Conservation (phyloP, 2,888 invertebrate species). For the Cataglyphis albicans region DNA sequence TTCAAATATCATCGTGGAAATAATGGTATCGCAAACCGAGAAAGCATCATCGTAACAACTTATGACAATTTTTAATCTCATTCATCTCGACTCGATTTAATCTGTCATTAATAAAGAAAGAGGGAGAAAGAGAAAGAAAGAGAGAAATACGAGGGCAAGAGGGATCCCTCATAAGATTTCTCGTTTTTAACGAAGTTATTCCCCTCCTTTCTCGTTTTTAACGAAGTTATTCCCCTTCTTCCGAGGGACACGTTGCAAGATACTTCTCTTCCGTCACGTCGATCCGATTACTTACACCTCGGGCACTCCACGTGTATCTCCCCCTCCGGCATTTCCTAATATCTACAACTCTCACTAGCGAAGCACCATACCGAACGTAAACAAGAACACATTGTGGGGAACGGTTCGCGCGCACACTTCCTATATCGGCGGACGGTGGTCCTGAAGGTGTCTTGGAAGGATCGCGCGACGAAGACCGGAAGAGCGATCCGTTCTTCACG, state of each 20-base stretch:
- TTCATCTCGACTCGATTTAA: background rate
- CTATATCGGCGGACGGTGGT: background rate
- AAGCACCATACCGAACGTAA: slow-evolving; percentile 32
- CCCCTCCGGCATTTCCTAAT: slow-evolving; percentile 15
- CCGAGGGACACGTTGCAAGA: background rate
- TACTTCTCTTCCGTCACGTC: slow-evolving; percentile 2
- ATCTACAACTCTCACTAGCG: slow-evolving; percentile 39
- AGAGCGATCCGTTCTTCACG: background rate
- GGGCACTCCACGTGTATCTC: slow-evolving; percentile 12
- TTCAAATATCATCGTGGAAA: background rate
- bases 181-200: no score
- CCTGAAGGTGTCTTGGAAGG: background rate
- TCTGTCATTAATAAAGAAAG: slow-evolving; percentile 9
- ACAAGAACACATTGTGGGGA: slow-evolving; percentile 40
- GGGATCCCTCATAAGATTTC: slow-evolving; percentile 1
- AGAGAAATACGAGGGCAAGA: slow-evolving; percentile 8
- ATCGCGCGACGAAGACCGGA: slow-evolving; percentile 8
- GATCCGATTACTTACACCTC: slow-evolving; percentile 47
- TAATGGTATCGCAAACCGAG: background rate
- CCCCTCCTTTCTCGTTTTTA: no score
- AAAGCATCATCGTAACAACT: background rate
- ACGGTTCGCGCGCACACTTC: slow-evolving; percentile 34
- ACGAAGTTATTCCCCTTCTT: background rate
- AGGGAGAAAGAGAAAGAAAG: slow-evolving; percentile 13
- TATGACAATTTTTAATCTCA: background rate